A percentile compares a stretch with the other conserved stretches of the same genome.
Evolutionary conservation across 2,113 vertebrate species (phyloP).

Genomic region (Ranitomeya imitator): DNA sequence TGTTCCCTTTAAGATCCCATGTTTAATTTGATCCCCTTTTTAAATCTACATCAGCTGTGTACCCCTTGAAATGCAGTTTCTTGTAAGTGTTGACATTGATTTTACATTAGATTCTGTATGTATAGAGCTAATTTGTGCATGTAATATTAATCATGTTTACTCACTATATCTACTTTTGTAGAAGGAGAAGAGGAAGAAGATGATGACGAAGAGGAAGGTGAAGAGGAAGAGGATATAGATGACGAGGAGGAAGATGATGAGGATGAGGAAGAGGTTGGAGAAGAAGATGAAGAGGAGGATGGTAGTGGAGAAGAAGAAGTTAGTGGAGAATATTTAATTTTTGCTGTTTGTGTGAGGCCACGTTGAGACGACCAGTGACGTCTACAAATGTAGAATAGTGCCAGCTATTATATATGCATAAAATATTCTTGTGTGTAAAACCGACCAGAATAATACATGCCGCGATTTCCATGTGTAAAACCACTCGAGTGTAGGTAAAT

Average conservation of each 20-base stretch:
- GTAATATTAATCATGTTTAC: background rate
- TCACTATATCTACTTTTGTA: slow-evolving; percentile 34
- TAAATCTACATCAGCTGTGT: no score
- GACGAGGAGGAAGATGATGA: slow-evolving; percentile 82
- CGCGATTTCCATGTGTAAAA: no score
- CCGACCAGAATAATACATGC: no score
- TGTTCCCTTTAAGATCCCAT: no score
- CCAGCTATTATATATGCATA: no score
- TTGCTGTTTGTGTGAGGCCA: background rate
- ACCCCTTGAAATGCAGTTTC: no score
- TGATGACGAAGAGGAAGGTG: slow-evolving; percentile 83
- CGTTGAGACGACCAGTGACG: no score
- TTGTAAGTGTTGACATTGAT: no score
- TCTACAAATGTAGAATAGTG: no score
- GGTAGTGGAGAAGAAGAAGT: slow-evolving; percentile 85
- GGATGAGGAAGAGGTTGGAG: slow-evolving; percentile 80
- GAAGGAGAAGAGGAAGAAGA: slow-evolving; percentile 76
- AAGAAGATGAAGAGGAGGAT: slow-evolving; percentile 87
- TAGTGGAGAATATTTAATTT: slow-evolving; percentile 19
- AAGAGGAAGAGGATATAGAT: slow-evolving; percentile 83
- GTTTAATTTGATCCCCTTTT: no score
- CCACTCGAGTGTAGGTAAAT: no score
- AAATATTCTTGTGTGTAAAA: no score
- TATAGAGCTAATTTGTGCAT: background rate
- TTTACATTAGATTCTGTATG: background rate